Evolutionary conservation across 2,113 vertebrate species (phyloP).

Genomic region (Chelonoidis abingdonii): DNA sequence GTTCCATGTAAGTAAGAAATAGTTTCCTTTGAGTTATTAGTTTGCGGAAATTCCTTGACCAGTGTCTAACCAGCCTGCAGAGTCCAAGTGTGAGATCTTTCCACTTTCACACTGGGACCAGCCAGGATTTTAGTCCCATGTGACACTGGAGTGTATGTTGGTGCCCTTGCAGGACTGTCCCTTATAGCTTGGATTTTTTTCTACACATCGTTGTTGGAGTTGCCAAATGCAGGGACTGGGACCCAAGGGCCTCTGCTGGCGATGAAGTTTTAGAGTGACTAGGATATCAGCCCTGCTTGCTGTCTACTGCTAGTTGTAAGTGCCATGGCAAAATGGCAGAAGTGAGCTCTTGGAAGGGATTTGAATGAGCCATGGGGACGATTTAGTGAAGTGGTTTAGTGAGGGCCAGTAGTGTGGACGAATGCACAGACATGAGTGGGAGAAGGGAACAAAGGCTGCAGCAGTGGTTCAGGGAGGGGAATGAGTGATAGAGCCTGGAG

Average conservation of each 20-base stretch:
- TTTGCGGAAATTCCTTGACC: not conserved
- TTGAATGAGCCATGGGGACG: not conserved
- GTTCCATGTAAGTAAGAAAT: conserved; percentile 88
- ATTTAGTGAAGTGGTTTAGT: not conserved
- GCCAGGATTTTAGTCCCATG: not conserved
- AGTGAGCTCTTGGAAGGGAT: not conserved
- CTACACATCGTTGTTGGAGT: too few relatives aligned
- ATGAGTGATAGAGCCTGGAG: not conserved
- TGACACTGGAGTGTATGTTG: not conserved
- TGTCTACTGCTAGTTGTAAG: not conserved
- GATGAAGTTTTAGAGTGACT: too few relatives aligned
- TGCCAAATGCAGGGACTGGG: too few relatives aligned
- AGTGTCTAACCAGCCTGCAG: accelerated
- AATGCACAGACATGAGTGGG: too few relatives aligned
- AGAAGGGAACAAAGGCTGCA: not conserved
- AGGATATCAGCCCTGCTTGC: too few relatives aligned
- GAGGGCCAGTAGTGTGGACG: not conserved
- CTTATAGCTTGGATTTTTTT: too few relatives aligned
- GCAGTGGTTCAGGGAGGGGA: not conserved
- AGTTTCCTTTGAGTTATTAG: accelerated
- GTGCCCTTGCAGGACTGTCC: not conserved
- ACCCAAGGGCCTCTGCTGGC: too few relatives aligned
- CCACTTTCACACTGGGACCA: not conserved
- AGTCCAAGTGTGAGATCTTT: not conserved
- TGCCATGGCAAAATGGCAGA: not conserved